A percentile compares a stretch with the other conserved stretches of the same genome.
These are phyloP conservation scores for Sphenopsis melanotis DNA, from an alignment of 2,797 vertebrate genomes.

Conservation along the genomic window DNA sequence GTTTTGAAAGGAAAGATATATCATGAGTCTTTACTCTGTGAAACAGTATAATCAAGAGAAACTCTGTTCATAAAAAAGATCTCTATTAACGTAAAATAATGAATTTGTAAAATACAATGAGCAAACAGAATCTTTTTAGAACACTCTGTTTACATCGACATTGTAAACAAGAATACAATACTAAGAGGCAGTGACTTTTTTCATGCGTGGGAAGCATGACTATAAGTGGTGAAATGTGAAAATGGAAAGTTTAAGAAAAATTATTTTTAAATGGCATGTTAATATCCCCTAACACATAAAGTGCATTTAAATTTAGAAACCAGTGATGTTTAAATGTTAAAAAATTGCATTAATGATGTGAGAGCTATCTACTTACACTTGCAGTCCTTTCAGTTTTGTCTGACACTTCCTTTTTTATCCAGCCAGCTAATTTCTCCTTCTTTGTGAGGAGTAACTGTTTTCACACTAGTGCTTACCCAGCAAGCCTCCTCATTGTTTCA, in stretches of 20 bases:
- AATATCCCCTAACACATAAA: constrained; percentile 66
- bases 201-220: constrained; percentile 25
- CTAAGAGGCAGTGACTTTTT: constrained; percentile 44
- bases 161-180: constrained; percentile 60
- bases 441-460: constrained; percentile 83
- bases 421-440: constrained; percentile 82
- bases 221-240: constrained; percentile 51
- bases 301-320: constrained; percentile 74
- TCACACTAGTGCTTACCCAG: constrained; percentile 80
- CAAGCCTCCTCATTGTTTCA: constrained; percentile 79
- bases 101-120: constrained; percentile 69
- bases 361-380: constrained; percentile 74
- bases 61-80: constrained; percentile 70
- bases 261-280: constrained; percentile 69
- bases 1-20: constrained; percentile 73
- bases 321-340: constrained; percentile 74
- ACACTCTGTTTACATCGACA: constrained; percentile 21
- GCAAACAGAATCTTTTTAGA: constrained; percentile 44
- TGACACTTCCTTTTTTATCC: constrained; percentile 80
- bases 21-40: constrained; percentile 65
- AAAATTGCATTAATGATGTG: constrained; percentile 76
- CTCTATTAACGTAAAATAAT: constrained; percentile 68
- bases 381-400: constrained; percentile 77
- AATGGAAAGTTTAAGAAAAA: constrained; percentile 68
- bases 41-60: constrained; percentile 73